Evolutionary conservation across 1,140 invertebrate species (phyloP).

Genomic region (Agraylea sexmaculata): DNA sequence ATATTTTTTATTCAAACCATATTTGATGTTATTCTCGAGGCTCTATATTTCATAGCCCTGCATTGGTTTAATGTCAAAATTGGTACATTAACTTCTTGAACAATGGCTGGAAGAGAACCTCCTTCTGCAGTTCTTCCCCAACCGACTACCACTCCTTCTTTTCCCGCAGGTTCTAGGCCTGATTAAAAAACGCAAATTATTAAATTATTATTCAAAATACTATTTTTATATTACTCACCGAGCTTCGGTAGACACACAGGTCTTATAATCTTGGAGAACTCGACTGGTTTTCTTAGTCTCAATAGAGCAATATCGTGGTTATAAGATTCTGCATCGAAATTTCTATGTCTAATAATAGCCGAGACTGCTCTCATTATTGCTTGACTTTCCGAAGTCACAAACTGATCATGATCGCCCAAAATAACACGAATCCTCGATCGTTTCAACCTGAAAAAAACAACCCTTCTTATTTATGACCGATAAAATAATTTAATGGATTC

Average conservation of each 20-base stretch:
- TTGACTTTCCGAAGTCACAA: conserved; percentile 58
- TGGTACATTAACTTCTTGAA: conserved; percentile 75
- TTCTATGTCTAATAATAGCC: conserved; percentile 63
- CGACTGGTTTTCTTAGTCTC: conserved; percentile 60
- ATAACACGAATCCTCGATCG: conserved; percentile 66
- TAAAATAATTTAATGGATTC: not conserved
- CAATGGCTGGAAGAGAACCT: conserved; percentile 61
- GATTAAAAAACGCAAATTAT: conserved; percentile 6
- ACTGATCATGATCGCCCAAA: conserved; percentile 71
- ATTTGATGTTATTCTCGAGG: conserved; percentile 64
- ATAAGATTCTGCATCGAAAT: conserved; percentile 72
- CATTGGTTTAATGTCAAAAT: conserved; percentile 68
- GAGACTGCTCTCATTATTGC: conserved; percentile 68
- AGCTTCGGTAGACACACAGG: conserved; percentile 64
- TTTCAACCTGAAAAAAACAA: conserved; percentile 46
- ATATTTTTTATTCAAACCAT: conserved; percentile 41
- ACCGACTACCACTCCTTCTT: conserved; percentile 62
- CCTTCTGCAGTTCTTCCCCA: conserved; percentile 75
- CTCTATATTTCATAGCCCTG: conserved; percentile 66
- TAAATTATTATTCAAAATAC: not conserved
- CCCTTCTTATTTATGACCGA: not conserved
- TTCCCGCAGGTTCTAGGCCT: conserved; percentile 60
- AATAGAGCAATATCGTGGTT: conserved; percentile 80
- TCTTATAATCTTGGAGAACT: conserved; percentile 64
- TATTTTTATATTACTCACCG: conserved; percentile 40